These are phyloP conservation scores for Bugulina stolonifera DNA, from an alignment of 2,888 invertebrate species.

Conservation along the genomic window DNA sequence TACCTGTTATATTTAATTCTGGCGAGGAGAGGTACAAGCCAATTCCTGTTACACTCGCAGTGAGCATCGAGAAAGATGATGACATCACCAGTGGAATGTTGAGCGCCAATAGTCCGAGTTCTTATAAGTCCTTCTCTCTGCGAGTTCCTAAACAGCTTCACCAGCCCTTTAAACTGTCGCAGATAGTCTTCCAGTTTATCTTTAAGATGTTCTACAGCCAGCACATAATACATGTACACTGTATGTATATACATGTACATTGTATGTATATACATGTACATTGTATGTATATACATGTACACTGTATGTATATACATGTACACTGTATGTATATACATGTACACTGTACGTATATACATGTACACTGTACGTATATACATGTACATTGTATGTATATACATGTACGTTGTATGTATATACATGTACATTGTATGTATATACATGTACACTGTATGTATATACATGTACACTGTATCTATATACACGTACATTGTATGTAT, in stretches of 20 bases:
- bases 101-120: conserved; percentile 83
- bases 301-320: not conserved
- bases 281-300: not conserved
- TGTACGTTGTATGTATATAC: not conserved
- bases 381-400: not conserved
- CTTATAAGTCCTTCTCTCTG: conserved; percentile 89
- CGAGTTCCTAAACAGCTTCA: conserved; percentile 77
- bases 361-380: not conserved
- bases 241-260: not conserved
- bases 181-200: conserved; percentile 78
- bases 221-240: too few species aligned
- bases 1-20: conserved; percentile 80
- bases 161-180: conserved; percentile 74
- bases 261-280: not conserved
- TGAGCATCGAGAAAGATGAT: conserved; percentile 97
- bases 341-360: too few species aligned
- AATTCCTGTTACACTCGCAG: conserved; percentile 86
- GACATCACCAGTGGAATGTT: conserved; percentile 85
- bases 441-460: not conserved
- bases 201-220: conserved; percentile 71
- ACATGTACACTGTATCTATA: not conserved
- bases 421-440: not conserved
- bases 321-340: too few species aligned
- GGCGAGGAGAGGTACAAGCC: conserved; percentile 89
- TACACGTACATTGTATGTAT: not conserved